Evolutionary conservation across 1,140 invertebrate species (phyloP), one percentile per base, ranked within the genome.

Genomic region (Heliconius hermathena): DNA sequence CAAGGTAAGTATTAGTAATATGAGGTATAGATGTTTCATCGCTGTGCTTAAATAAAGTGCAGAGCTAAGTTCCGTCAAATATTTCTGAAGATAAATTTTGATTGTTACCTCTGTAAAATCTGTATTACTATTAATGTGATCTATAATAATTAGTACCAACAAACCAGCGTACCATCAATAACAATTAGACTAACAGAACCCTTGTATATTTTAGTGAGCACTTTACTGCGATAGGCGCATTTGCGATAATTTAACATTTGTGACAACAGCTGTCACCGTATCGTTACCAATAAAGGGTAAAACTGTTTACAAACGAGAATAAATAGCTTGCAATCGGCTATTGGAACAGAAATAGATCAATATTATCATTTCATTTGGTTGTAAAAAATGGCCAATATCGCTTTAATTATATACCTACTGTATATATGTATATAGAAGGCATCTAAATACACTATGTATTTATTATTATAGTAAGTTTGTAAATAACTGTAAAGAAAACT

Each of bases 231-330:
- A 88, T 82, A 82, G 82, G 82, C 81, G 74, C 83, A 80, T 87
- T 87, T 81, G 82, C 84, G 80, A 84, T 83, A 85, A 83, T 87
- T 85, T 79, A 84, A 85, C 84, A 85, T 84, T 85, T 85, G 84
- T 85, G 82, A 80, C 82, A 82, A 86, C 87, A 88, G 87, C 87
- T 88, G 87, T 85, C 83, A 73, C 46, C 78, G 75, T 82, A 85
- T 83, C 75, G 80, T 79, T 76, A 79, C 81, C 82, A 84, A 85
- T 85, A 85, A 87, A 85, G 85, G 85, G 85, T 84, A 77, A 72
- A 71, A 83, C 73, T 87, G 83, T 86, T 86, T 82, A 82, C 82
- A 81, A 73, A 80, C 76, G 81, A 76, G 72, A 77, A 82, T 75
- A 81, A 82, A 84, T 78, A 75, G 72, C 60, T 66, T 66, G 13